Evolutionary conservation across 1,140 invertebrate species (phyloP).

Genomic region (Ips typographus): DNA sequence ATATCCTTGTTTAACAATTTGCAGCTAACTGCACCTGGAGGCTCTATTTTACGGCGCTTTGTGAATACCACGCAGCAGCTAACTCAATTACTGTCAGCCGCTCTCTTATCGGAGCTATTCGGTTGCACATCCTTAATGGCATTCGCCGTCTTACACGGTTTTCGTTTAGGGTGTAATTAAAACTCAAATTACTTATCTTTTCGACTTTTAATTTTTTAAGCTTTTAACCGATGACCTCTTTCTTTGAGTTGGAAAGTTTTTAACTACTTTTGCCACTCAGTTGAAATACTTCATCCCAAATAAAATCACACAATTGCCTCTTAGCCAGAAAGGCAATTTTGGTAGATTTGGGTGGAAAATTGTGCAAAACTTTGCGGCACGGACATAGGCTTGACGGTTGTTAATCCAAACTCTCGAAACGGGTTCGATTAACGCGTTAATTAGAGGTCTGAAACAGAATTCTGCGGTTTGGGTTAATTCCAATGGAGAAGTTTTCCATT

Average conservation of each 20-base stretch:
- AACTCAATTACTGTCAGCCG: constrained; percentile 11
- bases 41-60: constrained; percentile 14
- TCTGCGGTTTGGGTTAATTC: constrained; percentile 5
- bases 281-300: too few relatives aligned
- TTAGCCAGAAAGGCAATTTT: not conserved
- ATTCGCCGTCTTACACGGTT: not conserved
- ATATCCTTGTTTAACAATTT: constrained; percentile 4
- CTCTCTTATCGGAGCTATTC: constrained; percentile 13
- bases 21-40: constrained; percentile 13
- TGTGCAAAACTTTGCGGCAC: constrained; percentile 1
- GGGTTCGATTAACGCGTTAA: constrained; percentile 7
- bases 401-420: not conserved
- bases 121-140: constrained; percentile 2
- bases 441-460: constrained; percentile 11
- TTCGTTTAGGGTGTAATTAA: not conserved
- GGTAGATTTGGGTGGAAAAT: not conserved
- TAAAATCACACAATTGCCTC: not conserved
- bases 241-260: too few relatives aligned
- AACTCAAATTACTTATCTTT: not conserved
- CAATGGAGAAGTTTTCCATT: not conserved
- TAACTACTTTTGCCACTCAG: too few relatives aligned
- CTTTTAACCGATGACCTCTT: too few relatives aligned
- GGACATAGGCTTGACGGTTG: constrained; percentile 1
- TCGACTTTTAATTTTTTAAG: too few relatives aligned
- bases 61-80: constrained; percentile 6